A percentile compares a stretch with the other conserved stretches of the same genome.
These are phyloP conservation scores for Paramormyrops hopkinsi DNA, from an alignment of 2,797 vertebrate genomes.

Conservation along the genomic window DNA sequence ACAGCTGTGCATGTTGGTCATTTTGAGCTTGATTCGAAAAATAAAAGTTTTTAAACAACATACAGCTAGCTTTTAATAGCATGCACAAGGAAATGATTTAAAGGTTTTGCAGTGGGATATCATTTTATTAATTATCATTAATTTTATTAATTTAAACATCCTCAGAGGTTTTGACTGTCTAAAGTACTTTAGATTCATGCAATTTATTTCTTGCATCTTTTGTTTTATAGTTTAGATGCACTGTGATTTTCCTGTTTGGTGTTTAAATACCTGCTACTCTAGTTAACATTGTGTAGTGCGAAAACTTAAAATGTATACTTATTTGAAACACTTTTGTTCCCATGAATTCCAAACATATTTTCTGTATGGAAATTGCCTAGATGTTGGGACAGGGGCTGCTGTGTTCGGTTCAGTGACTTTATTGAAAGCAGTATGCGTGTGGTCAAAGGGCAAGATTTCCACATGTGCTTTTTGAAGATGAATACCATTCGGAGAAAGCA, in stretches of 20 bases:
- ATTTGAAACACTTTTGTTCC: not conserved
- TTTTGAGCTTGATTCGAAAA: not conserved
- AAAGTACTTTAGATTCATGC: not conserved
- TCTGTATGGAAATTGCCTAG: not conserved
- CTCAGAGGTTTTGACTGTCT: not conserved
- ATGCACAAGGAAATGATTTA: not conserved
- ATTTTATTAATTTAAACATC: not conserved
- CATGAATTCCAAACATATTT: not conserved
- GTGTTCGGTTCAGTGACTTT: not conserved
- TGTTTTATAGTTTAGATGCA: not conserved
- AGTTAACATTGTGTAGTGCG: not conserved
- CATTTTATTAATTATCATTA: not conserved
- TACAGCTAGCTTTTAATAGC: not conserved
- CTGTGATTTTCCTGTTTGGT: not conserved
- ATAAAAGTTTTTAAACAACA: not conserved
- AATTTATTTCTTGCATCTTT: not conserved
- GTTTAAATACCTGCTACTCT: not conserved
- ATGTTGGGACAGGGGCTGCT: not conserved
- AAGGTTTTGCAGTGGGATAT: not conserved
- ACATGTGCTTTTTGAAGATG: not conserved
- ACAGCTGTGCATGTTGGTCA: not conserved
- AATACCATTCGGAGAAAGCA: not conserved
- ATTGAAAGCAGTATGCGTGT: not conserved
- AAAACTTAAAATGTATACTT: not conserved
- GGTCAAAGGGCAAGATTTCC: constrained; percentile 3